Conservation (phyloP, 2,113 vertebrate species). For the cat (Felis catus) region DNA sequence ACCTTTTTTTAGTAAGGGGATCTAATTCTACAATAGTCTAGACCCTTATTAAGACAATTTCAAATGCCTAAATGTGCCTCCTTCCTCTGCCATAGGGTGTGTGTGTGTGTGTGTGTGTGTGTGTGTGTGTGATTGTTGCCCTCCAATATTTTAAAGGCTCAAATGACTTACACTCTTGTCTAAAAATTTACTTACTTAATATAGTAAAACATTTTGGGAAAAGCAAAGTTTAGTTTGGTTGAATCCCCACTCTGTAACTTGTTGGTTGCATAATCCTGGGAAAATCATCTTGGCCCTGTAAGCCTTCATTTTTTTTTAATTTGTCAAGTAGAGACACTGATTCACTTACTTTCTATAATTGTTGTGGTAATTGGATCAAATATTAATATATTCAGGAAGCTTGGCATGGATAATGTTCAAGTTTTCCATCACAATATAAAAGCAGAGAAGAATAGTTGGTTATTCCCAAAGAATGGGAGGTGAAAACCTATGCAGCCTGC, state of each 20-base stretch:
- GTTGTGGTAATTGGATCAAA: background rate
- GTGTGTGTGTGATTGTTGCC: background rate
- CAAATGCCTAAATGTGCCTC: background rate
- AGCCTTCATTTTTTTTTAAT: background rate
- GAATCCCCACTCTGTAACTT: background rate
- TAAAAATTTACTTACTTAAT: background rate
- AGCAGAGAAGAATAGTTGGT: background rate
- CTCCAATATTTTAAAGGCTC: background rate
- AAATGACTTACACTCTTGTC: background rate
- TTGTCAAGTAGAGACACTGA: background rate
- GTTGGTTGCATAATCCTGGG: background rate
- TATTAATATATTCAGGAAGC: background rate
- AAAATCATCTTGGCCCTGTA: background rate
- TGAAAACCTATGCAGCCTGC: background rate
- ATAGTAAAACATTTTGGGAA: background rate
- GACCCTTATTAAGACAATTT: background rate
- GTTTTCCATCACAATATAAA: background rate
- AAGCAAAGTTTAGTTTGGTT: background rate
- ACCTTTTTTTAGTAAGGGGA: background rate
- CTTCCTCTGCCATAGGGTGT: fast-evolving
- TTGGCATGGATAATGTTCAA: background rate
- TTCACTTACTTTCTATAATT: background rate
- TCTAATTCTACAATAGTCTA: background rate
- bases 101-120: background rate
- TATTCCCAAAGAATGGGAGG: background rate